These are phyloP conservation scores for Cryptoblepharus egeriae DNA, from an alignment of 2,797 vertebrate genomes.

Conservation along the genomic window DNA sequence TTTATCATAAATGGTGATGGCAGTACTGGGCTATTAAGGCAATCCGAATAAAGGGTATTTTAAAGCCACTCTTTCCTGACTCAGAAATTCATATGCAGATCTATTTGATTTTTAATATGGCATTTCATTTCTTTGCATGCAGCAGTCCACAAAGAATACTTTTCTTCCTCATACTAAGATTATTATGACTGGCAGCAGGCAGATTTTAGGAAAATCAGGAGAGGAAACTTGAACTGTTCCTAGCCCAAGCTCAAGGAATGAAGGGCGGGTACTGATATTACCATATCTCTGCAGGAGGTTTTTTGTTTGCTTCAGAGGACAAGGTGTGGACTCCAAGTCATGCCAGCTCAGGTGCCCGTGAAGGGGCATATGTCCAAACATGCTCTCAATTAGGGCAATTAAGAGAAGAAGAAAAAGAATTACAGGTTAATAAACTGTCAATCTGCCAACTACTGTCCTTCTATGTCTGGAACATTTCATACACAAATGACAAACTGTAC, in stretches of 20 bases:
- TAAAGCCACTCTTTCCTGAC: background rate
- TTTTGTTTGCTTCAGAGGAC: conserved; percentile 31
- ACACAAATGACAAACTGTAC: background rate
- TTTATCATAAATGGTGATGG: too few relatives aligned
- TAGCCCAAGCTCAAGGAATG: background rate
- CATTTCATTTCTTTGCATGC: background rate
- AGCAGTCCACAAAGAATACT: background rate
- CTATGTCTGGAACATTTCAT: background rate
- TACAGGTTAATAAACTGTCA: conserved; percentile 6
- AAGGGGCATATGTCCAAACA: conserved; percentile 39
- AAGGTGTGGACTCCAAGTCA: conserved; percentile 34
- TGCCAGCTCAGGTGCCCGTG: conserved; percentile 33
- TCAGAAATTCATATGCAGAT: background rate
- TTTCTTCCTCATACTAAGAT: background rate
- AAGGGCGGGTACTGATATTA: conserved; percentile 21
- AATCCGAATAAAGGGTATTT: background rate
- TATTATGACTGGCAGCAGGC: background rate
- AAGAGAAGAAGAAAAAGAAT: background rate
- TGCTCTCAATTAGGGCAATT: conserved; percentile 15
- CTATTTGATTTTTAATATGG: background rate
- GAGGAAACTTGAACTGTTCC: background rate
- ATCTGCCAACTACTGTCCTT: background rate
- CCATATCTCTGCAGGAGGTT: conserved; percentile 33
- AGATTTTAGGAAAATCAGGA: background rate
- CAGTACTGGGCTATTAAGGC: too few relatives aligned